phyloP scores from a whole-genome alignment of 1,140 invertebrate species.

The Carposina sasakii region DNA sequence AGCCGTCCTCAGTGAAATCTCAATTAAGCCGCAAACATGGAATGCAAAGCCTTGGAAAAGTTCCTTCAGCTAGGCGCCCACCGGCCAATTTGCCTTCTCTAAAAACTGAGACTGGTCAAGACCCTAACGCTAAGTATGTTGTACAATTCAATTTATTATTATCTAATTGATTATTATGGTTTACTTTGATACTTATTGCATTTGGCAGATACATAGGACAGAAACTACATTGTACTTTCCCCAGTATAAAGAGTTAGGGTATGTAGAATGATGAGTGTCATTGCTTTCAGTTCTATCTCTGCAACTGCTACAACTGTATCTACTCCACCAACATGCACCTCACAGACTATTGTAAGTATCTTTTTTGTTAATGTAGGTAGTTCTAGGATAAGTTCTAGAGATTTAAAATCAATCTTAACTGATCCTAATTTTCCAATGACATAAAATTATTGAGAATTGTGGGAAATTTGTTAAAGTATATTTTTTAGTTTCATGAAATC shows the following conservation, averaged over 20 bases:
- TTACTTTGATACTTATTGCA: not conserved
- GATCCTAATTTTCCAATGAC: too few species aligned
- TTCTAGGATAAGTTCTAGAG: too few species aligned
- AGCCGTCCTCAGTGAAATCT: constrained; percentile 90
- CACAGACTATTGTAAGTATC: constrained; percentile 57
- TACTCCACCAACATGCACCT: constrained; percentile 60
- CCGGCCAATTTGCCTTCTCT: constrained; percentile 97
- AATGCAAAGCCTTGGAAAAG: constrained; percentile 98
- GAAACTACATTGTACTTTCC: too few species aligned
- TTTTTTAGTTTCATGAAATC: too few species aligned
- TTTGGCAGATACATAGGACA: too few species aligned
- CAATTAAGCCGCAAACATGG: constrained; percentile 95
- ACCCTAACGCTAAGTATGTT: constrained; percentile 62
- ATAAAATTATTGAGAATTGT: too few species aligned
- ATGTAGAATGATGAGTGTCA: not conserved
- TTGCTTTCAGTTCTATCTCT: constrained; percentile 52
- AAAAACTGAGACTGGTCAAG: constrained; percentile 88
- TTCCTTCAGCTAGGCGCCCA: constrained; percentile 93
- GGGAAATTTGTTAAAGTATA: too few species aligned
- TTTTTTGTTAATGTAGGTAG: too few species aligned
- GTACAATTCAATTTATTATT: constrained; percentile 9
- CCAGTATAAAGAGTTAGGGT: not conserved
- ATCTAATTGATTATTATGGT: constrained; percentile 17
- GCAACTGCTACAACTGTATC: constrained; percentile 56
- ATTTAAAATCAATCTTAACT: too few species aligned